Evolutionary conservation across 2,113 vertebrate species (phyloP).

Genomic region (Pterocles gutturalis): DNA sequence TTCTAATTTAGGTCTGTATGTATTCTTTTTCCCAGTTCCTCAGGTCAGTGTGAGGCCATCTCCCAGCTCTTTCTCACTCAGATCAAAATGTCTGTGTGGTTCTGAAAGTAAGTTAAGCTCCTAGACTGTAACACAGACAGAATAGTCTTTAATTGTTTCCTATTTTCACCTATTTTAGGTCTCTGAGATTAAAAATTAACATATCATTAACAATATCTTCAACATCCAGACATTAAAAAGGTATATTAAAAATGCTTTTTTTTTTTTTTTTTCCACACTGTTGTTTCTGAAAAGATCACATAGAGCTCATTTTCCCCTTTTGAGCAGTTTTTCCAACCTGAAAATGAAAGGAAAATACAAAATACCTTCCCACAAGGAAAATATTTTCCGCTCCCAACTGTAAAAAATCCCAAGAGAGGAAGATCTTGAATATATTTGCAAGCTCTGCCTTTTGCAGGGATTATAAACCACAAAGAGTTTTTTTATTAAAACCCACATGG

Average conservation of each 20-base stretch:
- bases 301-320: neutral
- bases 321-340: neutral
- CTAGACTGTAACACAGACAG: neutral
- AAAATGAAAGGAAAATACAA: neutral
- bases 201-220: neutral
- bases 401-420: neutral
- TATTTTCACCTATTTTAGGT: neutral
- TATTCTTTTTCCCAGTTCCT: neutral
- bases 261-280: neutral
- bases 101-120: neutral
- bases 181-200: neutral
- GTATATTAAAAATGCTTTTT: rapidly evolving
- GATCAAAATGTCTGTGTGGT: neutral
- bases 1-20: neutral
- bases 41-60: neutral
- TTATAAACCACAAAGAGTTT: neutral
- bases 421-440: neutral
- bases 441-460: neutral
- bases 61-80: neutral
- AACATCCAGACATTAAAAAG: neutral
- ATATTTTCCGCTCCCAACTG: neutral
- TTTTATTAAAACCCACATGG: neutral
- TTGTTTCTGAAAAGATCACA: neutral
- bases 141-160: neutral
- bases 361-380: neutral